Evolutionary conservation across 2,797 vertebrate genomes (phyloP).

Genomic region (Gobio occitaniae): DNA sequence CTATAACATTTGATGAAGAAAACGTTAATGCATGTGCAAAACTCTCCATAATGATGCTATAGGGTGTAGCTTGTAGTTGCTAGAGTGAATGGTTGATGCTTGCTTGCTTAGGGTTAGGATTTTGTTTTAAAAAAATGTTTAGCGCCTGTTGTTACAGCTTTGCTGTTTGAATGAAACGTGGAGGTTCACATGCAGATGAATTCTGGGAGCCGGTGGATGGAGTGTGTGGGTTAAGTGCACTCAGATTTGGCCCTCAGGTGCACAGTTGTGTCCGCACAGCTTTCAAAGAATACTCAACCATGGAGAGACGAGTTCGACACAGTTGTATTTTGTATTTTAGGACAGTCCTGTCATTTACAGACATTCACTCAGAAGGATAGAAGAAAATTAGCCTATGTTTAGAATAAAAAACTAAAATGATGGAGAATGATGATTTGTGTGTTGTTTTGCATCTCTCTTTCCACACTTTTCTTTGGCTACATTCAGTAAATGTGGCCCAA

Average conservation of each 20-base stretch:
- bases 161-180: neutral
- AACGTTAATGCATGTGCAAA: neutral
- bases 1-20: neutral
- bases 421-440: no score
- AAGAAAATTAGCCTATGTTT: no score
- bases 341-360: no score
- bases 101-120: neutral
- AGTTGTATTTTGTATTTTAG: no score
- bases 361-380: no score
- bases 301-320: no score
- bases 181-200: slow-evolving; percentile 6
- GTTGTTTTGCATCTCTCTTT: no score
- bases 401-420: no score
- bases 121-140: neutral
- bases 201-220: neutral
- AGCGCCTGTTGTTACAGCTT: neutral
- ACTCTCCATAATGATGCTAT: neutral
- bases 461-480: no score
- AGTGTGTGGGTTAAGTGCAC: neutral
- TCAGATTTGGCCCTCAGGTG: neutral
- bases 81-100: neutral
- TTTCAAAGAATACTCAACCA: no score
- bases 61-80: neutral
- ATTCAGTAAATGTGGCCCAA: no score
- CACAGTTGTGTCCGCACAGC: no score